These are phyloP conservation scores for Apteryx mantelli DNA, from an alignment of 2,113 vertebrate genomes.

Conservation along the genomic window DNA sequence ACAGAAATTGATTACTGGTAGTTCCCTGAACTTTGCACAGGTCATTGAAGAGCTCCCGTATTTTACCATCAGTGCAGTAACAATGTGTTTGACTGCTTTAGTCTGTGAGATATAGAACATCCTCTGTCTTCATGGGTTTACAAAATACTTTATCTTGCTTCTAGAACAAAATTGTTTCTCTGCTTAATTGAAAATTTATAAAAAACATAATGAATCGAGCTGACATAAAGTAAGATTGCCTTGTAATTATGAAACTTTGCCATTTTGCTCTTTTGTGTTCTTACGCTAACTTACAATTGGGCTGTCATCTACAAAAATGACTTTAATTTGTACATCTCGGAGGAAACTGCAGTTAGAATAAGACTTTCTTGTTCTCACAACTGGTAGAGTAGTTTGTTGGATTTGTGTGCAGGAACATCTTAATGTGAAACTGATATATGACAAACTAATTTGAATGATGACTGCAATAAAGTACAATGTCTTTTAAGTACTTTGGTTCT, in stretches of 20 bases:
- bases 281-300: neutral
- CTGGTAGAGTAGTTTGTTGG: neutral
- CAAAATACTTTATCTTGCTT: neutral
- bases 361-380: neutral
- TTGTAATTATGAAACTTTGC: neutral
- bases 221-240: conserved; percentile 28
- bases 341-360: neutral
- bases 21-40: neutral
- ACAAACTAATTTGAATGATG: neutral
- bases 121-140: neutral
- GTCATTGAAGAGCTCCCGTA: neutral
- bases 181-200: neutral
- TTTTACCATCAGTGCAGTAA: neutral
- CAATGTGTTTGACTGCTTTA: neutral
- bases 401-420: neutral
- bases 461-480: neutral
- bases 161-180: neutral
- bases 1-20: neutral
- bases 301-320: neutral
- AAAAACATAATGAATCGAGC: neutral
- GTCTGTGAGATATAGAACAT: neutral
- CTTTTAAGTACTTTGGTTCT: neutral
- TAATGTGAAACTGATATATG: neutral
- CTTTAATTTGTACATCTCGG: neutral
- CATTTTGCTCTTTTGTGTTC: conserved; percentile 19